Percentiles rank a stretch among this genome's conserved stretches.
Evolutionary conservation across 1,140 invertebrate genomes (phyloP).

Genomic region (Drosophila subobscura): DNA sequence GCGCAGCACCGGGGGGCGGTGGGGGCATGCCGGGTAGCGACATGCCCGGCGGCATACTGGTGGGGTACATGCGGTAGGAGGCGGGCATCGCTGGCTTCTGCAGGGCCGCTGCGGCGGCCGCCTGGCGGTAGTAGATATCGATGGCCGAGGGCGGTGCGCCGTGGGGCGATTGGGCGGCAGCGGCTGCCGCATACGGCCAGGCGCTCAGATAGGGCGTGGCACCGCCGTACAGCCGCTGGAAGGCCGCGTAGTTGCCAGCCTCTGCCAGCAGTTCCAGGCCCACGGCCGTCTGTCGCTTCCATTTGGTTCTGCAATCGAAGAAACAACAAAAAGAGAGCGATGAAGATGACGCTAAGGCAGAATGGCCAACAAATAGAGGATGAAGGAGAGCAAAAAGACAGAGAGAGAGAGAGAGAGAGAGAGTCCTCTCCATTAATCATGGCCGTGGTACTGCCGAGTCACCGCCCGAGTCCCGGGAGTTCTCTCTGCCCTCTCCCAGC

Average conservation of each 20-base stretch:
- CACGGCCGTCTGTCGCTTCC: slow-evolving; percentile 99
- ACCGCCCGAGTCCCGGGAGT: background rate
- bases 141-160: slow-evolving; percentile 87
- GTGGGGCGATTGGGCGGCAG: slow-evolving; percentile 84
- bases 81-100: slow-evolving; percentile 92
- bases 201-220: slow-evolving; percentile 87
- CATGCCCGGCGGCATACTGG: slow-evolving; percentile 67
- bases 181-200: slow-evolving; percentile 85
- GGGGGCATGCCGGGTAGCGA: slow-evolving; percentile 61
- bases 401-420: background rate
- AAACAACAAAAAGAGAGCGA: slow-evolving; percentile 45
- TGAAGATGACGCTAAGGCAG: slow-evolving; percentile 13
- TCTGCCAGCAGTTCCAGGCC: slow-evolving; percentile 97
- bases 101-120: slow-evolving; percentile 86
- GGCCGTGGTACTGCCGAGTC: slow-evolving; percentile 30
- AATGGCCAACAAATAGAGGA: background rate
- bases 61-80: slow-evolving; percentile 86
- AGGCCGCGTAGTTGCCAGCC: slow-evolving; percentile 97
- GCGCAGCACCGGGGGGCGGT: slow-evolving; percentile 58
- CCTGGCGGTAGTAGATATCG: slow-evolving; percentile 91
- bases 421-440: slow-evolving; percentile 43
- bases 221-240: slow-evolving; percentile 95
- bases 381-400: background rate
- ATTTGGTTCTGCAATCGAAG: slow-evolving; percentile 94
- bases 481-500: too few relatives aligned